phyloP scores from a whole-genome alignment of 2,888 invertebrate genomes.

The Onchidella celtica region DNA sequence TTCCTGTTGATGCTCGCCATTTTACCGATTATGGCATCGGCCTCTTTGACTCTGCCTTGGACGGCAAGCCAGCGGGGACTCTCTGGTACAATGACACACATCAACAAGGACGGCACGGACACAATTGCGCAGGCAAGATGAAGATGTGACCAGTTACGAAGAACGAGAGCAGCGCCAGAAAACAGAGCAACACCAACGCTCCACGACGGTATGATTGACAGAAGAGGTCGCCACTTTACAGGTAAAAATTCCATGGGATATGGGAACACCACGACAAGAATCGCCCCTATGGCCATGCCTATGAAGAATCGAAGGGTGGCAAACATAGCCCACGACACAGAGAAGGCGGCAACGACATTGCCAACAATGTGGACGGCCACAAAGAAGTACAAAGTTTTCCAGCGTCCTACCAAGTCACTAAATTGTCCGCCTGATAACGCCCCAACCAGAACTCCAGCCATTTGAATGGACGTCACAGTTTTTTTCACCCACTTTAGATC shows the following conservation, averaged over 20 bases:
- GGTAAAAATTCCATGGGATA: conserved; percentile 51
- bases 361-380: conserved; percentile 50
- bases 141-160: conserved; percentile 57
- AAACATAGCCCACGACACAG: conserved; percentile 64
- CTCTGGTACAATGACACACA: conserved; percentile 44
- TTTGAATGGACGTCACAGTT: conserved; percentile 48
- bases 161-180: conserved; percentile 26
- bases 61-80: conserved; percentile 23
- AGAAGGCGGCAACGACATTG: conserved; percentile 59
- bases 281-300: conserved; percentile 47
- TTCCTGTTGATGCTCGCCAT: conserved; percentile 13
- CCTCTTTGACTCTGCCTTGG: conserved; percentile 1
- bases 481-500: conserved; percentile 36
- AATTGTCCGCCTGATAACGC: conserved; percentile 56
- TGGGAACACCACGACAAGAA: conserved; percentile 21
- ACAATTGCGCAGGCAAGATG: conserved; percentile 56
- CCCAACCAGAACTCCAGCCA: conserved; percentile 49
- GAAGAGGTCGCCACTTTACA: conserved; percentile 44
- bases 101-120: conserved; percentile 50
- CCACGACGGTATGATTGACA: conserved; percentile 44
- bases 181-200: conserved; percentile 25
- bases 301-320: conserved; percentile 48
- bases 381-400: conserved; percentile 57
- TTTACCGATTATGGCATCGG: neutral
- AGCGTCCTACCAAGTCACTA: conserved; percentile 62